These are phyloP conservation scores for Stenopsyche tienmushanensis DNA, from an alignment of 1,140 invertebrate species.

Conservation along the genomic window DNA sequence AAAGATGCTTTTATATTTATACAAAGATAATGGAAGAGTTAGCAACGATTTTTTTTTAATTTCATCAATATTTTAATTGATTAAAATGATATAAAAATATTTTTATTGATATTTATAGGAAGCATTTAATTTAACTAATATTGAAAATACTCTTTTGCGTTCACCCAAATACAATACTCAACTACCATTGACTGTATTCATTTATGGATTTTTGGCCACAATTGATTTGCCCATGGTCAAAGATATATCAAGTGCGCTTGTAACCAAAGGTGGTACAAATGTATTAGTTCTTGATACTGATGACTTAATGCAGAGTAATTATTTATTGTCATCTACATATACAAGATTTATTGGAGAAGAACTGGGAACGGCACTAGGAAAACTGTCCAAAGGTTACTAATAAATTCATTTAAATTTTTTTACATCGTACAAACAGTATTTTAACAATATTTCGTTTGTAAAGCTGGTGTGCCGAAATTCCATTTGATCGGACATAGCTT, in stretches of 20 bases:
- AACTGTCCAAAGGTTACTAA: slow-evolving; percentile 45
- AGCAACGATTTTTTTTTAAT: too few species aligned
- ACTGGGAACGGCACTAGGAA: slow-evolving; percentile 45
- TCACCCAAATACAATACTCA: background rate
- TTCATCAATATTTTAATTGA: too few species aligned
- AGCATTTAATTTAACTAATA: background rate
- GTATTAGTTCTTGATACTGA: slow-evolving; percentile 48
- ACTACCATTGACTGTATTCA: background rate
- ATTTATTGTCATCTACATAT: slow-evolving; percentile 47
- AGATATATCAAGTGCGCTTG: background rate
- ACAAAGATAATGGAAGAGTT: too few species aligned
- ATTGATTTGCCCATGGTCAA: background rate
- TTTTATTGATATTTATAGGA: too few species aligned
- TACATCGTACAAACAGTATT: background rate
- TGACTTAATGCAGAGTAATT: slow-evolving; percentile 46
- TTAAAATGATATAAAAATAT: too few species aligned
- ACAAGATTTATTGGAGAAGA: slow-evolving; percentile 48
- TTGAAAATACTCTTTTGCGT: background rate
- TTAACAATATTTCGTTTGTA: background rate
- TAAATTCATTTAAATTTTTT: background rate
- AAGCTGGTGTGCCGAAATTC: slow-evolving; percentile 44
- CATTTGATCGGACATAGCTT: slow-evolving; percentile 47
- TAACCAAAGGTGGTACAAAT: slow-evolving; percentile 42
- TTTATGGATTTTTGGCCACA: background rate
- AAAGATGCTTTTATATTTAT: too few species aligned